Base-by-base conservation (phyloP, 2,888 invertebrate species). In the Dicyrtomina minuta region DNA sequence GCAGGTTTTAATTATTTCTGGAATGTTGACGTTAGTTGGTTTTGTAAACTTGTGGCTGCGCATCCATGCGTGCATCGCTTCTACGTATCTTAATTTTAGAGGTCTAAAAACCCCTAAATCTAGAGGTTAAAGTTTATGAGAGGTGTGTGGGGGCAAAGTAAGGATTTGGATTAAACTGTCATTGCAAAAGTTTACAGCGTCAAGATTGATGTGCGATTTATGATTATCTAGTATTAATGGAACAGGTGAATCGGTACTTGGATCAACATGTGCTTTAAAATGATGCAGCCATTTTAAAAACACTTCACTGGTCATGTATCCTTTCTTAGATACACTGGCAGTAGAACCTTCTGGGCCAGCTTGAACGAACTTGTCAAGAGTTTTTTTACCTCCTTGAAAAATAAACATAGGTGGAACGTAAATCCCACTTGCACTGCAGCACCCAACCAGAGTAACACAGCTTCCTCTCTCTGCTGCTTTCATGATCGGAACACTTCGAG, bases 161-260 rank as follows among this genome's bases (percentile, higher is more conserved):
- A 80, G 62, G 53, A 80, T 46, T 56, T 74, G 49, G 22, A 80
- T 77, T 64, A 78, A 72, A 72, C 79, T 74, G 22, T 77, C 67
- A 60, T 75, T 62, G 70, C 75, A 76, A 60, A 74, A 74, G 24
- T 73, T 59, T 61, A 74, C 70, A 67, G 70, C 71, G 8, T 75
- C 70, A 20, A 79, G 69, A 51, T 77, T 76, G 6, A 78, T 70
- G 67, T 80, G 81, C 72, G 79, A 78, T 41, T 68, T 65, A 70
- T 80, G 80, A 66, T 79, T 79, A 66, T 79, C 79, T 20, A 79
- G 70, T 17, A 80, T 69, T 70, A 81, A 77, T 39, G 82, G 70
- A 22, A 81, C 76, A 24, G 80, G 81, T 74, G 79, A 73, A 46
- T 80, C 79, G 72, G 75, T 53, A 26, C 79, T 77, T n/a, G 81